phyloP scores from a whole-genome alignment of 2,797 vertebrate species.

The Rhabdophis nuchalis region DNA sequence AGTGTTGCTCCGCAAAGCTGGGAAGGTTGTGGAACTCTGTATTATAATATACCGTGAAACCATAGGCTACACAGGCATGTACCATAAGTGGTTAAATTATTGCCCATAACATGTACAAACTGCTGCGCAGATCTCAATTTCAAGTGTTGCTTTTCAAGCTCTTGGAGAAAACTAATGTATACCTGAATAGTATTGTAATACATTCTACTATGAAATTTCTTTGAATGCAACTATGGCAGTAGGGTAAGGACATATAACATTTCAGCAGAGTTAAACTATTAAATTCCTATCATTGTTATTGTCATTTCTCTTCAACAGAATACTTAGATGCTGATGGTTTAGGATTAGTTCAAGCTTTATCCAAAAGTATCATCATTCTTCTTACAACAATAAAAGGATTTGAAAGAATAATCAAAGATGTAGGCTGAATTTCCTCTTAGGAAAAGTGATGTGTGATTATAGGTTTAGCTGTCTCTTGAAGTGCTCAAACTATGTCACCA shows the following conservation, averaged over 20 bases:
- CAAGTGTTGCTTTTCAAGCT: neutral
- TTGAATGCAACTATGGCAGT: neutral
- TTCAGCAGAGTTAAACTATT: neutral
- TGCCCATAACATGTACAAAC: neutral
- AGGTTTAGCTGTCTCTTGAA: neutral
- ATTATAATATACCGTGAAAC: neutral
- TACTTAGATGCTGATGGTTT: neutral
- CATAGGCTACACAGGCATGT: neutral
- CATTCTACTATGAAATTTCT: neutral
- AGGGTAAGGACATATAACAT: neutral
- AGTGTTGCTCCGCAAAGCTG: neutral
- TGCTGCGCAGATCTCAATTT: neutral
- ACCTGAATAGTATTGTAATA: neutral
- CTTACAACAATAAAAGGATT: neutral
- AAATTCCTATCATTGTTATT: neutral
- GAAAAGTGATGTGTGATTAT: neutral
- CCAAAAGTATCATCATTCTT: neutral
- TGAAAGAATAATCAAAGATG: neutral
- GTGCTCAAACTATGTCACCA: neutral
- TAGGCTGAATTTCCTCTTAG: neutral
- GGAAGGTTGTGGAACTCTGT: neutral
- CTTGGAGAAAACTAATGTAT: neutral
- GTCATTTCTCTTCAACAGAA: neutral
- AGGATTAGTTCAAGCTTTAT: neutral
- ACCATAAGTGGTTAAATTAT: neutral